Evolutionary conservation across 2,888 invertebrate species (phyloP).

Genomic region (Synergus gifuensis): DNA sequence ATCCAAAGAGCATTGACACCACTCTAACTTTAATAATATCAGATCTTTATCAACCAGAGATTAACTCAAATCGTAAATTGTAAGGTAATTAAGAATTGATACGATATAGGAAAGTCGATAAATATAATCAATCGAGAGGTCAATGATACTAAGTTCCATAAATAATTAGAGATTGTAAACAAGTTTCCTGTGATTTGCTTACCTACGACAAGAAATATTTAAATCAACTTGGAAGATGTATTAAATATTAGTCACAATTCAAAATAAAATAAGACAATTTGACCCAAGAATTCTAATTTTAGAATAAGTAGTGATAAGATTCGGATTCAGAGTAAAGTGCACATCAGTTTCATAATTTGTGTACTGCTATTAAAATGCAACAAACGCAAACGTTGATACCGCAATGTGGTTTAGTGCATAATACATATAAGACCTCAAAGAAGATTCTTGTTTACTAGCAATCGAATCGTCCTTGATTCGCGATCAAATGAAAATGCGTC

Average conservation of each 20-base stretch:
- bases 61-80: slow-evolving; percentile 1
- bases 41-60: background rate
- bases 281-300: background rate
- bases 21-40: background rate
- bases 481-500: slow-evolving; percentile 37
- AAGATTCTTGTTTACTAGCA: slow-evolving; percentile 25
- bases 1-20: no score
- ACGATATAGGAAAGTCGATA: background rate
- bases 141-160: slow-evolving; percentile 11
- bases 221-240: background rate
- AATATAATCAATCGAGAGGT: slow-evolving; percentile 11
- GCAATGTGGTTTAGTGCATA: slow-evolving; percentile 2
- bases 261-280: background rate
- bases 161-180: background rate
- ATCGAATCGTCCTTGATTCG: slow-evolving; percentile 33
- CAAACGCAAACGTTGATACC: background rate
- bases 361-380: background rate
- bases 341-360: slow-evolving; percentile 6
- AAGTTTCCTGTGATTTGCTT: background rate
- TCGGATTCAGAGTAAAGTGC: background rate
- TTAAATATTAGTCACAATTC: background rate
- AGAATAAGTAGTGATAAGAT: background rate
- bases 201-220: background rate
- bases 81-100: background rate
- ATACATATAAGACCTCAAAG: background rate